Base-by-base conservation (phyloP, 1,140 invertebrate species). In the Listronotus oregonensis region DNA sequence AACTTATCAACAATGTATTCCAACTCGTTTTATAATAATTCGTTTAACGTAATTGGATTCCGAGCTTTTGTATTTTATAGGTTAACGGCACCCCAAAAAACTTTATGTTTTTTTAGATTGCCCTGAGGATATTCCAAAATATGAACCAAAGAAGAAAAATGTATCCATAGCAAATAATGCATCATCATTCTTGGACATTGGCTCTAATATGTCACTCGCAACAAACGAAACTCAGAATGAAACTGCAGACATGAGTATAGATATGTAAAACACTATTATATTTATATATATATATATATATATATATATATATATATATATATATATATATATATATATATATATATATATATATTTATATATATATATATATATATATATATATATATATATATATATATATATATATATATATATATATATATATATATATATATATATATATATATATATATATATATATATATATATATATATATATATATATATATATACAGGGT, bases 121-220 rank as follows among this genome's bases (percentile, higher is more conserved):
- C 55, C 80, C 81, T 21, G 67, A 72, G 17, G 78, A 80, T 49
- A 80, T 82, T 65, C 80, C 81, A 10, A 78, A 80, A 43, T 83
- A 81, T 44, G 39, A 34, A 21, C 49, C 50, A 17, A 42, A 17
- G 15, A 17, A 50, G 14, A 34, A 40, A 40, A 63, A 63, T 27
- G 40, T 43, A 12, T 51, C 60, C 11, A 63, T 46, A n/a, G 49
- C 52, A 44, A 49, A 63, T 11, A 63, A 47, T 44, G 17, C 12
- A 15, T 32, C 60, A 8, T 44, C 15, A 14, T 7, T 27, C 5
- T 27, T 15, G 8, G 42, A 63, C 9, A 37, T 39, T 8, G 40
- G 49, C 10, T 15, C 8, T 7, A 46, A 46, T 21, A 54, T 63
- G 50, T 54, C 60, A 2, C 27, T 31, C 0, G 18, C 37, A 7